Evolutionary conservation across 2,797 vertebrate genomes (phyloP), one percentile per base, ranked within the genome.

Genomic region (Arctocebus calabarensis): DNA sequence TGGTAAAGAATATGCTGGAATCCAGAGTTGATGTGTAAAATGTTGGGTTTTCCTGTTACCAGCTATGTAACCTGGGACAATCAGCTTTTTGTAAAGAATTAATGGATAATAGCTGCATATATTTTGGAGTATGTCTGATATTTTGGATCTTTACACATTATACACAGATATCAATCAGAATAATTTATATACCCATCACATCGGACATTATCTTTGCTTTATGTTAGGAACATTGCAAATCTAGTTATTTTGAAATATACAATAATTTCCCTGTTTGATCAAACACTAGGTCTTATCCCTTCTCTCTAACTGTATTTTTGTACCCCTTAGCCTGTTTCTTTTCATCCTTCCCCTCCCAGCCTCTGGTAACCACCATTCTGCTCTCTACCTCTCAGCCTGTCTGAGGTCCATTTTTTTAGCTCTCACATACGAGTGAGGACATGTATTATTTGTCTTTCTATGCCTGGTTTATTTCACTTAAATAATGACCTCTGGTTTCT

Each of bases 191-290:
- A 25, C 34, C 22, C 3, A 78, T 78, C n/a, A 78, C 32, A 32
- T n/a, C 19, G 14, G n/a, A 22, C 11, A 1, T 57, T 66, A 66
- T 16, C 32, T 78, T 23, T 55, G 22, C 0, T 55, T 7, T 57
- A 13, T 57, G 75, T 57, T 78, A n/a, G 3, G 75, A 78, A 57
- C n/a, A 25, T 57, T 78, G 57, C 75, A 57, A 34, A 78, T 78
- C 74, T 52, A 52, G n/a, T 0, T 14, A 57, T 57, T 78, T 78
- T 57, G n/a, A 57, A 78, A 37, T 78, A 78, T 25, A 3, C 22
- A 37, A 55, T n/a, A 78, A 78, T 55, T 57, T 55, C 22, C n/a
- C 52, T 34, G 7, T 52, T 55, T 12, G 55, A 34, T 34, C n/a
- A 22, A 55, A 78, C 23, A 8, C 20, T 34, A 57, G 48, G 34